Evolutionary conservation across 2,888 invertebrate genomes (phyloP).

Genomic region (Iselma pallidipennis): DNA sequence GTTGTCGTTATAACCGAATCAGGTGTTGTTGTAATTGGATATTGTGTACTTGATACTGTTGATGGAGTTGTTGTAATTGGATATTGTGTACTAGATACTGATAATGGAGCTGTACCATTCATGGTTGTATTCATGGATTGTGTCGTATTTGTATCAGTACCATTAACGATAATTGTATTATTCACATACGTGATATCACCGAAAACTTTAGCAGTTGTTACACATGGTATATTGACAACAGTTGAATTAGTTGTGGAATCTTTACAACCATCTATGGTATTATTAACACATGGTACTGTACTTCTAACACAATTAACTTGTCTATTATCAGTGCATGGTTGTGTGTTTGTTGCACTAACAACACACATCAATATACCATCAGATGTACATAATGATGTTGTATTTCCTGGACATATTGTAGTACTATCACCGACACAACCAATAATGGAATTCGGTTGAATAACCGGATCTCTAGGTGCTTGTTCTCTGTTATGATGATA

Average conservation of each 20-base stretch:
- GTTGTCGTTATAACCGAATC: conserved; percentile 14
- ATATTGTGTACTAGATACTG: conserved; percentile 8
- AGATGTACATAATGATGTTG: conserved; percentile 50
- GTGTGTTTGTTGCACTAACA: conserved; percentile 45
- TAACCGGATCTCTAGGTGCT: conserved; percentile 42
- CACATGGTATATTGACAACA: conserved; percentile 44
- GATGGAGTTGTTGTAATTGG: conserved; percentile 17
- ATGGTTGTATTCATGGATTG: no score
- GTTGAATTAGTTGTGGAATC: conserved; percentile 37
- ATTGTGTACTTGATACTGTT: conserved; percentile 6
- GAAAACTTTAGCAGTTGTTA: conserved; percentile 44
- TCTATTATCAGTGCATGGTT: conserved; percentile 43
- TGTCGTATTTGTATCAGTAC: no score
- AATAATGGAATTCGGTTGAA: conserved; percentile 47
- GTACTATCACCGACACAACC: conserved; percentile 48
- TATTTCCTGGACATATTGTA: conserved; percentile 48
- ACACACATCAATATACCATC: conserved; percentile 54
- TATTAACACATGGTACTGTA: conserved; percentile 47
- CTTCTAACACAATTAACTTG: conserved; percentile 46
- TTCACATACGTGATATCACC: conserved; percentile 17
- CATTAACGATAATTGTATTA: conserved; percentile 21
- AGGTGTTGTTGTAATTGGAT: conserved; percentile 16
- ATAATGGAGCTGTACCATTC: conserved; percentile 13
- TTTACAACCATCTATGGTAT: conserved; percentile 43
- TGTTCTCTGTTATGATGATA: conserved; percentile 48